Conservation (phyloP, 2,797 vertebrate species). For the Sylvilagus floridanus region DNA sequence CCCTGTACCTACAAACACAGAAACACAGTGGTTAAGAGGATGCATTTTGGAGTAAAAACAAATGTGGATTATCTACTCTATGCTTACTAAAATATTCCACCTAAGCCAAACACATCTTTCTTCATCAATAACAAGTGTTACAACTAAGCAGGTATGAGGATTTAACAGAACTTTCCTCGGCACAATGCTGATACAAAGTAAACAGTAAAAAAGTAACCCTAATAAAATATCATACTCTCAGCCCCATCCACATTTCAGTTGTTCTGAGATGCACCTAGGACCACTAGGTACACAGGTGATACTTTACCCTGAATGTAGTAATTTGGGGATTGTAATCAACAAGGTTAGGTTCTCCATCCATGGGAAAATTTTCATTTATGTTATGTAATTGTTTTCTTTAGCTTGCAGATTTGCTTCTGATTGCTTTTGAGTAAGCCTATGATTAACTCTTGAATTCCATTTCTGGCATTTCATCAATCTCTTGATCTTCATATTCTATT, state of each 20-base stretch:
- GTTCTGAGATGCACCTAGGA: neutral
- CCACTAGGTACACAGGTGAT: neutral
- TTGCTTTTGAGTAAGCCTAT: too few relatives aligned
- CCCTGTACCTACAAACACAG: neutral
- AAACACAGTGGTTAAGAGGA: neutral
- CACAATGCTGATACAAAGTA: neutral
- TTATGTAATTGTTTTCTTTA: too few relatives aligned
- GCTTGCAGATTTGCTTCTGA: too few relatives aligned
- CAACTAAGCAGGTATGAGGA: neutral
- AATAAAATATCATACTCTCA: neutral
- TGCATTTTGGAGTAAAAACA: neutral
- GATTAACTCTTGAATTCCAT: too few relatives aligned
- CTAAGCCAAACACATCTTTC: conserved; percentile 2
- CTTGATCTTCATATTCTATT: too few relatives aligned
- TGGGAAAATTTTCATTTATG: too few relatives aligned
- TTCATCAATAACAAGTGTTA: neutral
- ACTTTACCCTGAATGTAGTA: neutral
- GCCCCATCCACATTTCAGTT: neutral
- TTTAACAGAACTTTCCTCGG: neutral
- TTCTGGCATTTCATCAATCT: too few relatives aligned
- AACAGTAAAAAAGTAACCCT: neutral
- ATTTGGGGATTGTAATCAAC: neutral
- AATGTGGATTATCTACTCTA: neutral
- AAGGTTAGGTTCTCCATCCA: neutral
- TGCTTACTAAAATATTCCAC: neutral